Percentiles rank a stretch among this genome's conserved stretches.
phyloP scores from a whole-genome alignment of 1,140 invertebrate genomes.

The Drosophila saltans region DNA sequence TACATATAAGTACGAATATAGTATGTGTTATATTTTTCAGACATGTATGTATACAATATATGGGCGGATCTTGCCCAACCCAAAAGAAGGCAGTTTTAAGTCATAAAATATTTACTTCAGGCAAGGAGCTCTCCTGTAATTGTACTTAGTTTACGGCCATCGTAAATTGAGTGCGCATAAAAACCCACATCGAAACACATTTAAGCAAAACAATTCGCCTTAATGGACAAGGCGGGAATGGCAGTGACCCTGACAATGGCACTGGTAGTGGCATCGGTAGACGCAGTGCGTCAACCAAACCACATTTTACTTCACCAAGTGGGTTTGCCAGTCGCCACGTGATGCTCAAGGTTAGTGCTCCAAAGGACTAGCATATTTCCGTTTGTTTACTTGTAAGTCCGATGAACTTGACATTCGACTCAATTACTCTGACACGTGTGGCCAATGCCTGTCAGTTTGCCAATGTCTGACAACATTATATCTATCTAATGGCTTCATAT shows the following conservation, averaged over 20 bases:
- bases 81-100: constrained; percentile 42
- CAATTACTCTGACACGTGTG: constrained; percentile 38
- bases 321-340: neutral
- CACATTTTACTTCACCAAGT: neutral
- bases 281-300: constrained; percentile 21
- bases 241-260: neutral
- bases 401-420: constrained; percentile 35
- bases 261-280: neutral
- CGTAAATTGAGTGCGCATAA: constrained; percentile 61
- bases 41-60: neutral
- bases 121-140: constrained; percentile 36
- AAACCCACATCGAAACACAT: constrained; percentile 55
- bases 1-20: no score
- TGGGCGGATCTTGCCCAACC: neutral
- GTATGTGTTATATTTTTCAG: no score
- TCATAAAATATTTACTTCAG: constrained; percentile 60
- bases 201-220: constrained; percentile 37
- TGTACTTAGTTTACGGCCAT: constrained; percentile 55
- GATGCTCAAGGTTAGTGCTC: constrained; percentile 14
- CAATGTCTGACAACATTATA: constrained; percentile 41
- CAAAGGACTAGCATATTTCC: constrained; percentile 18
- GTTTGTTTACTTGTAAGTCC: constrained; percentile 24
- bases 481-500: constrained; percentile 56
- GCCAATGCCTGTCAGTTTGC: constrained; percentile 30
- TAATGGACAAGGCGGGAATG: constrained; percentile 41